Base-by-base conservation (phyloP, 2,113 vertebrate species). In the Jaculus jaculus region DNA sequence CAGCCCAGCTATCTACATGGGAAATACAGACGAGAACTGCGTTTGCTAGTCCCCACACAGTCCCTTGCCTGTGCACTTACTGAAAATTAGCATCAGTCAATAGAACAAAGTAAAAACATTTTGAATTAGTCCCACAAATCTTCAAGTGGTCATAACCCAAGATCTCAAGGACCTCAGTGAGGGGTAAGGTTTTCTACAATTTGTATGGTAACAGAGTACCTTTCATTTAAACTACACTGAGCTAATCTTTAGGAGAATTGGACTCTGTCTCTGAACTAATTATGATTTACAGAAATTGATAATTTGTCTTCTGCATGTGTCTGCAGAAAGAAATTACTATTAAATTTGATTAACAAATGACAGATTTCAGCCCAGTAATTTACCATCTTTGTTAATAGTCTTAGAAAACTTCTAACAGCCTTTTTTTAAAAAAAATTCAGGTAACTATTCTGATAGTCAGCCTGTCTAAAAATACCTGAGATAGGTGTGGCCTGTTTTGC, bases 301-400 rank as follows among this genome's bases (percentile, higher is more conserved):
- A 93, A 97, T 96, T 97, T 96, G 84, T 96, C 97, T 96, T 87
- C 85, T 89, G 94, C 89, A 88, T 95, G 91, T 92, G 84, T 94
- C 97, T 95, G 93, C 87, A 93, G 98, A 96, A 98, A 96, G 97
- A 96, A 97, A 96, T 61, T 89, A 96, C 93, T 95, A 87, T 97
- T 97, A 96, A 95, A 95, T 98, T 95, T 97, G 98, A 97, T 97
- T 92, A 97, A 97, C 90, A 96, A 96, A 96, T 95, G 97, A 95
- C 97, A 97, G 97, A 95, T 97, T 98, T 98, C 92, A 96, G 95
- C 95, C 85, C 28, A 90, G 95, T 94, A 96, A 97, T 98, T 97
- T 97, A 91, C 97, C 72, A 73, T 91, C 95, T 97, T 97, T 95
- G 95, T 98, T 98, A 98, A 93, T 95, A 94, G 96, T 97, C 97